Percentiles rank a stretch among this genome's conserved stretches.
phyloP scores from a whole-genome alignment of 2,113 vertebrate species.

The Nothobranchius kuhntae region DNA sequence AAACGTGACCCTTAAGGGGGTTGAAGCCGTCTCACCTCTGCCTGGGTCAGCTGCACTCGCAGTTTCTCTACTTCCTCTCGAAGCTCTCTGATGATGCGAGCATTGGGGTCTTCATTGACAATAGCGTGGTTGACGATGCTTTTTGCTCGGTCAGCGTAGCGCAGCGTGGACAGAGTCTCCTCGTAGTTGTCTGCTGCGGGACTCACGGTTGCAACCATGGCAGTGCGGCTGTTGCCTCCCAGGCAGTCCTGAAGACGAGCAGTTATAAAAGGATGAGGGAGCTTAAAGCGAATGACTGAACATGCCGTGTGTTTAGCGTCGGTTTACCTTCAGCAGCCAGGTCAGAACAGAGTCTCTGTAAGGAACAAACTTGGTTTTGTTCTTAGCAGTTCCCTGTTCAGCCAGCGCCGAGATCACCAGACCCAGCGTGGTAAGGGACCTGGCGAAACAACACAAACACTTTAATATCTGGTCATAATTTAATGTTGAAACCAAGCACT shows the following conservation, averaged over 20 bases:
- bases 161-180: constrained; percentile 91
- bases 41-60: constrained; percentile 89
- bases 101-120: constrained; percentile 95
- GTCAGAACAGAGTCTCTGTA: constrained; percentile 98
- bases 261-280: no score
- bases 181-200: constrained; percentile 95
- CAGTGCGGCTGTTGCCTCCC: constrained; percentile 95
- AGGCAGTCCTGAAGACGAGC: constrained; percentile 83
- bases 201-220: constrained; percentile 96
- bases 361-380: constrained; percentile 98
- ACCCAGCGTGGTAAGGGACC: constrained; percentile 94
- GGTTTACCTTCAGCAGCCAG: constrained; percentile 92
- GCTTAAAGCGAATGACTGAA: neutral
- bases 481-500: neutral
- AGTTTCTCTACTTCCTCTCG: constrained; percentile 95
- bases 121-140: constrained; percentile 94
- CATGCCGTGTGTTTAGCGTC: neutral
- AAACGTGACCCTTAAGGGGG: fast-evolving
- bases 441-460: constrained; percentile 58
- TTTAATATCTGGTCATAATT: neutral
- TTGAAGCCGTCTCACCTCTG: constrained; percentile 79
- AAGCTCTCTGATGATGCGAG: constrained; percentile 93
- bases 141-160: constrained; percentile 94
- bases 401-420: constrained; percentile 96
- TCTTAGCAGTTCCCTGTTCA: constrained; percentile 93